Conservation (phyloP, 2,888 invertebrate species). For the Epinotia brunnichana region DNA sequence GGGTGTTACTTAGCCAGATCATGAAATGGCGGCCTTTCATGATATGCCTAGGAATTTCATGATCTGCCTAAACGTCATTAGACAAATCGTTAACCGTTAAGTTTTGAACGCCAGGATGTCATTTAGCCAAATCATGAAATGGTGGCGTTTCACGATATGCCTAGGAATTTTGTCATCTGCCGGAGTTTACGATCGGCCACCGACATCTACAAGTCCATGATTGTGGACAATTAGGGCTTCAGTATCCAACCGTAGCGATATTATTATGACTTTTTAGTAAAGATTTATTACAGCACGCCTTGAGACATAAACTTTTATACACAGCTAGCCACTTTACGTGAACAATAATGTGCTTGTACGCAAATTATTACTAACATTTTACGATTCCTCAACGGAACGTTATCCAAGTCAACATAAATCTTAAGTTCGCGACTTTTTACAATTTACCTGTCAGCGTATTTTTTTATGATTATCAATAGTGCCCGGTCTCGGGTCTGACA, state of each 20-base stretch:
- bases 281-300: background rate
- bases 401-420: background rate
- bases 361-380: conserved; percentile 17
- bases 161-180: too few relatives aligned
- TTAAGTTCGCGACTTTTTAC: background rate
- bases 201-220: background rate
- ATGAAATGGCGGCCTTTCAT: too few relatives aligned
- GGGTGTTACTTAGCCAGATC: too few relatives aligned
- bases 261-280: conserved; percentile 10
- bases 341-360: conserved; percentile 9
- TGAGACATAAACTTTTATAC: conserved; percentile 2
- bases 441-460: background rate
- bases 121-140: too few relatives aligned
- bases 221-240: background rate
- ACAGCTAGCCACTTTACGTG: background rate
- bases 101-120: too few relatives aligned
- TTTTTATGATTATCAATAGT: background rate
- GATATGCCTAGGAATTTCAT: too few relatives aligned
- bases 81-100: too few relatives aligned
- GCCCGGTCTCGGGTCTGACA: background rate
- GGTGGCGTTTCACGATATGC: too few relatives aligned
- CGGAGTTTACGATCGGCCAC: too few relatives aligned
- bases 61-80: too few relatives aligned
- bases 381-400: background rate
- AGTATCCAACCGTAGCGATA: background rate